Evolutionary conservation across 2,113 vertebrate genomes (phyloP).

Genomic region (Alaudala cheleensis): DNA sequence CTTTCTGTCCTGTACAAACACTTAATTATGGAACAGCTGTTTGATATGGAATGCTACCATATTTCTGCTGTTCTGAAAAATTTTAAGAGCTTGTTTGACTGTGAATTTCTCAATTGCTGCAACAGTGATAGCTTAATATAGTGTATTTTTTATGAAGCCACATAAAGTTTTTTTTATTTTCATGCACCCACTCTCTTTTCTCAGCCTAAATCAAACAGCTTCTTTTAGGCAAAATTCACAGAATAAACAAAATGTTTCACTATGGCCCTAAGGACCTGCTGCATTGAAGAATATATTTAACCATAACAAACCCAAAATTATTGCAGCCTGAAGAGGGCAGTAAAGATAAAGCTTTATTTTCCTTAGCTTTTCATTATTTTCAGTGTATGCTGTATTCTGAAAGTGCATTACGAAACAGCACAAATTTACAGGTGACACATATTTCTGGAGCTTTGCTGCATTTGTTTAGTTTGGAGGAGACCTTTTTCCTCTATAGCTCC

Average conservation of each 20-base stretch:
- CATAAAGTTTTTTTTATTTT: background rate
- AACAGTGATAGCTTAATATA: background rate
- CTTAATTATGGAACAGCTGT: background rate
- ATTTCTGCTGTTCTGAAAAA: background rate
- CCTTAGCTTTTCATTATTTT: background rate
- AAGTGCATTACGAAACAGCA: background rate
- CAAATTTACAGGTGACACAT: constrained; percentile 53
- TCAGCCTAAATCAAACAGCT: background rate
- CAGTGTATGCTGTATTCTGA: background rate
- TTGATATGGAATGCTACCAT: background rate
- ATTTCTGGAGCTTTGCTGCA: constrained; percentile 48
- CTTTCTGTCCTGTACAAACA: background rate
- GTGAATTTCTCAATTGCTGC: background rate
- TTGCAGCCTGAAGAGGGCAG: constrained; percentile 74
- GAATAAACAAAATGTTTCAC: background rate
- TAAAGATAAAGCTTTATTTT: constrained; percentile 64
- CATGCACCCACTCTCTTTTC: background rate
- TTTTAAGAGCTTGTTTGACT: background rate
- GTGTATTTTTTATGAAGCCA: background rate
- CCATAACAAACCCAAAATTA: background rate
- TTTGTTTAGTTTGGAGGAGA: background rate
- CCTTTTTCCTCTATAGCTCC: background rate
- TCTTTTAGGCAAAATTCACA: background rate
- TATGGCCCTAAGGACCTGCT: background rate
- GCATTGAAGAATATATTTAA: background rate